Evolutionary conservation across 2,113 vertebrate genomes (phyloP).

Genomic region (Oreochromis niloticus): DNA sequence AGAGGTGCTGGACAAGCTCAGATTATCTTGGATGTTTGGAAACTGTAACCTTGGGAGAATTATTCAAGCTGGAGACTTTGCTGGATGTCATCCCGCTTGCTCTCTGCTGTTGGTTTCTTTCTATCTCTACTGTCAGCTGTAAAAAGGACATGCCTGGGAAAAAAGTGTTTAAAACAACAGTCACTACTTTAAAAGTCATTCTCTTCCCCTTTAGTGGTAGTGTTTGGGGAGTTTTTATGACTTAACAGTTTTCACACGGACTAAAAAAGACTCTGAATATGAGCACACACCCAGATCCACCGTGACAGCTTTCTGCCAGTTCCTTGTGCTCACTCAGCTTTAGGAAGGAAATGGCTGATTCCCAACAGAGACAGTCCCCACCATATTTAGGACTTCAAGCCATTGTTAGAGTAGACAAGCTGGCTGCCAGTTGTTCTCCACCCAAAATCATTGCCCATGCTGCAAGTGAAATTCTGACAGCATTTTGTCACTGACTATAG

Average conservation of each 20-base stretch:
- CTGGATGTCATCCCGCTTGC: neutral
- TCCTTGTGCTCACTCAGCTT: conserved; percentile 83
- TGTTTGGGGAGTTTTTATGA: neutral
- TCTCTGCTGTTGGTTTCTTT: neutral
- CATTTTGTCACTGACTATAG: conserved; percentile 37
- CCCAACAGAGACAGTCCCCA: conserved; percentile 73
- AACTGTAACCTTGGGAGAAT: neutral
- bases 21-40: neutral
- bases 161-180: neutral
- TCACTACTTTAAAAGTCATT: neutral
- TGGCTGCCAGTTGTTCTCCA: conserved; percentile 80
- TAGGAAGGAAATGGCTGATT: conserved; percentile 87
- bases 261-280: neutral
- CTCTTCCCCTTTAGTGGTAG: neutral
- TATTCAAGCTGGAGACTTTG: neutral
- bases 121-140: neutral
- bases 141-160: neutral
- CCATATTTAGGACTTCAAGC: conserved; percentile 82
- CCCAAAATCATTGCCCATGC: conserved; percentile 84
- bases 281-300: conserved; percentile 40
- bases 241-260: neutral
- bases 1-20: neutral
- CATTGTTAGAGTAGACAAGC: conserved; percentile 85
- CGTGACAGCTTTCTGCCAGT: conserved; percentile 53
- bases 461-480: conserved; percentile 71